These are phyloP conservation scores for Magallana ariakensis DNA, from an alignment of 1,140 invertebrate genomes.

Conservation along the genomic window DNA sequence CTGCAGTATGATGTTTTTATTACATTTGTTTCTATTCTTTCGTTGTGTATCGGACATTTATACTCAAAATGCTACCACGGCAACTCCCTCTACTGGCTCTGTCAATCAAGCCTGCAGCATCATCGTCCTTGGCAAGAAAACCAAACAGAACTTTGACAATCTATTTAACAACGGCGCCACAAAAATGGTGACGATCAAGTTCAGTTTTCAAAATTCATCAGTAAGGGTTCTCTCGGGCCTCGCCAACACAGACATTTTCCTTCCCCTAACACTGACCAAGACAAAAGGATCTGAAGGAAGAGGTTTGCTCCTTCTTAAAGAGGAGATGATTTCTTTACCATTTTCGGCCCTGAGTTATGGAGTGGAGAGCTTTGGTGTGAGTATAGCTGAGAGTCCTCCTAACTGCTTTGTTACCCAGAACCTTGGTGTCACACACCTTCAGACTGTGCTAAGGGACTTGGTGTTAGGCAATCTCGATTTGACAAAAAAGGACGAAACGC, in stretches of 20 bases:
- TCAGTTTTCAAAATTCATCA: not conserved
- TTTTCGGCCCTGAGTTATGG: conserved; percentile 54
- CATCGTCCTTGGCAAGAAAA: not conserved
- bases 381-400: conserved; percentile 20
- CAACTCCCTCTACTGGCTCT: not conserved
- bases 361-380: conserved; percentile 44
- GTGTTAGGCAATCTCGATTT: conserved; percentile 54
- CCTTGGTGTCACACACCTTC: conserved; percentile 25
- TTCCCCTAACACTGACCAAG: conserved; percentile 41
- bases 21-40: not conserved
- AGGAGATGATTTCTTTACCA: conserved; percentile 65
- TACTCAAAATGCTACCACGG: not conserved
- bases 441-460: conserved; percentile 41
- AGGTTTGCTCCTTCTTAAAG: conserved; percentile 63
- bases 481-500: not conserved
- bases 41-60: not conserved
- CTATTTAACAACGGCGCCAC: not conserved
- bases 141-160: not conserved
- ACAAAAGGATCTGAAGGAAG: conserved; percentile 61
- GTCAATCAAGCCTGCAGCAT: not conserved
- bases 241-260: not conserved
- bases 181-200: not conserved
- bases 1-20: not conserved
- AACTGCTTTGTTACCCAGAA: conserved; percentile 54
- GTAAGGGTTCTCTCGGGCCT: not conserved